Evolutionary conservation across 2,888 invertebrate species (phyloP).

Genomic region (Zygogramma bicolorata): DNA sequence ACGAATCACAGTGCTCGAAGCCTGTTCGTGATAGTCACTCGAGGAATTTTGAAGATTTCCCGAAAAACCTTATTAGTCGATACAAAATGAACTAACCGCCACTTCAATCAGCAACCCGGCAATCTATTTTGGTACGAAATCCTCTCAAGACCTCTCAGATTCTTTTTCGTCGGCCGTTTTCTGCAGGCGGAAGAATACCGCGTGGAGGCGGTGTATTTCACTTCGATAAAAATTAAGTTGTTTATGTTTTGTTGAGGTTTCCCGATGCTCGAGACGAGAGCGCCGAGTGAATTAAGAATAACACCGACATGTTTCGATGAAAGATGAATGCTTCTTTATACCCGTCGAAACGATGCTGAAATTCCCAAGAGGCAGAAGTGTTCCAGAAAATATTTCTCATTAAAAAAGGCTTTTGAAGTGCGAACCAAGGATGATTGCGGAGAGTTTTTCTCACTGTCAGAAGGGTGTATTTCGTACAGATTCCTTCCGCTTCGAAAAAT

Average conservation of each 20-base stretch:
- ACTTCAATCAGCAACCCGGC: constrained; percentile 14
- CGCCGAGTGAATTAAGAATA: constrained; percentile 5
- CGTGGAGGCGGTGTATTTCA: constrained; percentile 1
- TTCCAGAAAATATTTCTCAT: background rate
- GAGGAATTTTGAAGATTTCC: background rate
- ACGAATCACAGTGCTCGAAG: background rate
- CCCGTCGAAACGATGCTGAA: background rate
- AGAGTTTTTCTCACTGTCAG: background rate
- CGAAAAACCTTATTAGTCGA: background rate
- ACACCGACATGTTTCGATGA: background rate
- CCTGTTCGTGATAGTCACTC: background rate
- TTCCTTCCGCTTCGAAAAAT: too few relatives aligned
- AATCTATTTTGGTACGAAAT: constrained; percentile 18
- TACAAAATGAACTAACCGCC: constrained; percentile 6
- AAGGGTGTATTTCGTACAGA: too few relatives aligned
- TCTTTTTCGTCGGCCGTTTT: constrained; percentile 3
- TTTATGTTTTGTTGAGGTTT: constrained; percentile 14
- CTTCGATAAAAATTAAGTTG: constrained; percentile 19
- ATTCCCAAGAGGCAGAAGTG: background rate
- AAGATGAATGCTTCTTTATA: background rate
- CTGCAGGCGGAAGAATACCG: constrained; percentile 7
- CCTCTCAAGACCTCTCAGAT: constrained; percentile 2
- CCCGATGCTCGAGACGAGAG: background rate
- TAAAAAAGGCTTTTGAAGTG: background rate
- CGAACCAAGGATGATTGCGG: background rate